A percentile compares a stretch with the other conserved stretches of the same genome.
These are phyloP conservation scores for Cynocephalus volans DNA, from an alignment of 2,113 vertebrate genomes.

Conservation along the genomic window DNA sequence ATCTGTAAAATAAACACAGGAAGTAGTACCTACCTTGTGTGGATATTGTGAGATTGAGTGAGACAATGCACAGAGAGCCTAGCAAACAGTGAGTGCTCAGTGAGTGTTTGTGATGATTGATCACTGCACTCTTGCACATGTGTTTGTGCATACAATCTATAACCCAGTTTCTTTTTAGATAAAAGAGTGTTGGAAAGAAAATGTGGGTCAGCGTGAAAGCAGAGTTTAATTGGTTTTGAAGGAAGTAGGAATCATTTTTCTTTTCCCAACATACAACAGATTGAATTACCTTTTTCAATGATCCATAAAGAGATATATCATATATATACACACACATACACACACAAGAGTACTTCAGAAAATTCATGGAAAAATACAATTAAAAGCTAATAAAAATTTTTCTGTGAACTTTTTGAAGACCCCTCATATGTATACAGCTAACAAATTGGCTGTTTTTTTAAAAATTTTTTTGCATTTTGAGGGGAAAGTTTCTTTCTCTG, in stretches of 20 bases:
- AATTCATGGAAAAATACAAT: no score
- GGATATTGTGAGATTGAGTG: not conserved
- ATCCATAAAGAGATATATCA: not conserved
- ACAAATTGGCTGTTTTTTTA: not conserved
- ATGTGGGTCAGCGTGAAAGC: not conserved
- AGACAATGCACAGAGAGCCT: not conserved
- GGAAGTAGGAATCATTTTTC: not conserved
- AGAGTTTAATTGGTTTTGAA: not conserved
- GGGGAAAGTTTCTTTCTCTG: not conserved
- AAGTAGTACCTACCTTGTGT: not conserved
- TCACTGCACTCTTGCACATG: not conserved
- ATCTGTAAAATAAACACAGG: not conserved
- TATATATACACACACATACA: no score
- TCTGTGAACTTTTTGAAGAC: no score
- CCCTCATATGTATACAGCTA: not conserved
- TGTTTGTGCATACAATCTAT: not conserved
- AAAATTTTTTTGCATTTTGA: conserved; percentile 33
- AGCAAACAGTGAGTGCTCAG: not conserved
- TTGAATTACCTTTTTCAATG: not conserved
- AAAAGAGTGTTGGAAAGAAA: not conserved
- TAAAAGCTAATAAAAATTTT: no score
- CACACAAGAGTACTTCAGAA: no score
- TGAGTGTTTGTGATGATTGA: not conserved
- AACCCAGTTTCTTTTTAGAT: not conserved
- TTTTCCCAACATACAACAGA: not conserved